A percentile compares a stretch with the other conserved stretches of the same genome.
These are phyloP conservation scores for Nezara viridula DNA, from an alignment of 2,888 invertebrate genomes.

Conservation along the genomic window DNA sequence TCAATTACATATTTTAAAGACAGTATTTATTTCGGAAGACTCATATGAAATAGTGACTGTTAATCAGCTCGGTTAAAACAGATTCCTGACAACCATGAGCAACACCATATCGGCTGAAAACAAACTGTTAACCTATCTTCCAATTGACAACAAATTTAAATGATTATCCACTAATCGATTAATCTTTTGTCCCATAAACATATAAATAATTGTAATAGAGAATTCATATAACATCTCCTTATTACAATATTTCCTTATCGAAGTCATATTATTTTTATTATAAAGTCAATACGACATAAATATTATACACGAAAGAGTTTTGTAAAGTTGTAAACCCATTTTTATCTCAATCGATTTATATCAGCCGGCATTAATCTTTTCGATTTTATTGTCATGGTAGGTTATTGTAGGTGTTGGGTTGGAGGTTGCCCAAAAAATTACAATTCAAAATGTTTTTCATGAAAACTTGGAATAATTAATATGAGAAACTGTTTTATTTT, in stretches of 20 bases:
- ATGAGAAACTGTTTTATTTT: not conserved
- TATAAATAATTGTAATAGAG: not conserved
- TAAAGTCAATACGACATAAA: not conserved
- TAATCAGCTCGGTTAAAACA: conserved; percentile 34
- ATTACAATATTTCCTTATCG: not conserved
- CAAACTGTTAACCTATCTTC: conserved; percentile 17
- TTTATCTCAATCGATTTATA: not conserved
- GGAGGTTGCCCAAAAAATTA: conserved; percentile 15
- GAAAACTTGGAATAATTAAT: not conserved
- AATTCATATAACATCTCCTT: not conserved
- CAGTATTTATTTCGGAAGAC: not conserved
- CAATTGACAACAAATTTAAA: conserved; percentile 38
- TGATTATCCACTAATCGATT: not conserved
- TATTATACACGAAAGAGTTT: not conserved
- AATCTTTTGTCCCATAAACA: not conserved
- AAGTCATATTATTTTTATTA: not conserved
- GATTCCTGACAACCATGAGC: conserved; percentile 22
- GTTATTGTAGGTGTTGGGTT: conserved; percentile 2
- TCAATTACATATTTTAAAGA: conserved; percentile 27
- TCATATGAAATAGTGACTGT: conserved; percentile 25
- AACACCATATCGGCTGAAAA: not conserved
- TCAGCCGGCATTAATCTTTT: not conserved
- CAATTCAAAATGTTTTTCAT: not conserved
- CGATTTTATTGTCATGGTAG: not conserved
- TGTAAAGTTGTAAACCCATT: not conserved